phyloP scores from a whole-genome alignment of 2,113 vertebrate genomes.

The Haplochromis burtoni region DNA sequence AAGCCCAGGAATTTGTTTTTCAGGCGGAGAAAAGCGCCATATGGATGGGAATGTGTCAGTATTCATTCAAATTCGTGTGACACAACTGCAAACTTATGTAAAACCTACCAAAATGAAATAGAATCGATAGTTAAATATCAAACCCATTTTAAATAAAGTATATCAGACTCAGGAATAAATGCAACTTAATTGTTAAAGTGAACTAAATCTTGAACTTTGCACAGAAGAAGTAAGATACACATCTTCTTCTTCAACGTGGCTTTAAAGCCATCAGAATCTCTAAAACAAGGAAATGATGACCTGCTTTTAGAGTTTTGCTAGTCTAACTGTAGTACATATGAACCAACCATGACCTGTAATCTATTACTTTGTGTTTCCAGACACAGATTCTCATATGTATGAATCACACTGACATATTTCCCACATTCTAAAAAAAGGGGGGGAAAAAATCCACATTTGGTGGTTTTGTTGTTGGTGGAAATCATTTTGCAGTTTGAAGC shows the following conservation, averaged over 20 bases:
- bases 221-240: background rate
- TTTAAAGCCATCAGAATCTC: background rate
- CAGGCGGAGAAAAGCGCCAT: background rate
- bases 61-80: rapidly evolving
- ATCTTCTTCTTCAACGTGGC: background rate
- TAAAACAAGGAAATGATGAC: background rate
- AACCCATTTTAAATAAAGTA: background rate
- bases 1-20: background rate
- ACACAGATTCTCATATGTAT: background rate
- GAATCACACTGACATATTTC: background rate
- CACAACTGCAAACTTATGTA: background rate
- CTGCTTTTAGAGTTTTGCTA: background rate
- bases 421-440: rapidly evolving
- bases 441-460: rapidly evolving
- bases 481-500: background rate
- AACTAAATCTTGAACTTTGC: background rate
- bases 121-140: background rate
- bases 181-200: background rate
- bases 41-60: rapidly evolving
- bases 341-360: background rate
- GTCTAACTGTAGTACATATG: background rate
- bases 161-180: background rate
- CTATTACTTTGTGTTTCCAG: rapidly evolving
- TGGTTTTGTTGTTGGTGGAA: background rate
- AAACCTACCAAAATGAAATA: background rate